Percentiles rank a stretch among this genome's conserved stretches.
Conservation (phyloP, 2,113 vertebrate genomes). For the Ellobius talpinus region DNA sequence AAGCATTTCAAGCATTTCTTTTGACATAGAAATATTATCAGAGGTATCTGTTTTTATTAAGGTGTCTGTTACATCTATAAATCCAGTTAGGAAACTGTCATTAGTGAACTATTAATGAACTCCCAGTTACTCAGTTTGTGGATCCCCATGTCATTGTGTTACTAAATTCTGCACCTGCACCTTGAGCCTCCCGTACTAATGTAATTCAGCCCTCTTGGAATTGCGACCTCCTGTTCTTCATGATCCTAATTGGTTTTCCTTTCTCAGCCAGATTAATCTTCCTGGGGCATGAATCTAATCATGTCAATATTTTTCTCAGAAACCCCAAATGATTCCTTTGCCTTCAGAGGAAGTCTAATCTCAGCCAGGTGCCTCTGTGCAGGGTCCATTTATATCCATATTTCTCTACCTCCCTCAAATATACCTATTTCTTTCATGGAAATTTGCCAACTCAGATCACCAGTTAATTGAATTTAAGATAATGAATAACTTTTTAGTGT, state of each 20-base stretch:
- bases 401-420: no score
- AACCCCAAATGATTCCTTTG: constrained; percentile 24
- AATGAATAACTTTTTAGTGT: background rate
- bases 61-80: background rate
- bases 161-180: background rate
- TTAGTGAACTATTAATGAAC: background rate
- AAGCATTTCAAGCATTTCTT: constrained; percentile 45
- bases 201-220: constrained; percentile 12
- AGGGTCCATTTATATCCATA: background rate
- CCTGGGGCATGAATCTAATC: constrained; percentile 45
- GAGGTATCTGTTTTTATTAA: background rate
- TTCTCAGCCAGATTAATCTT: constrained; percentile 68
- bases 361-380: background rate
- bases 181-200: background rate
- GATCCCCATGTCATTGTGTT: background rate
- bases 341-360: constrained; percentile 21
- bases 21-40: constrained; percentile 48
- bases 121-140: background rate
- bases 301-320: constrained; percentile 55
- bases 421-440: background rate
- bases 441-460: background rate
- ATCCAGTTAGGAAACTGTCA: background rate
- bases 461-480: constrained; percentile 39
- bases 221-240: constrained; percentile 26
- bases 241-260: constrained; percentile 44